Base-by-base conservation (phyloP, 1,140 invertebrate genomes). In the Drosophila ficusphila region DNA sequence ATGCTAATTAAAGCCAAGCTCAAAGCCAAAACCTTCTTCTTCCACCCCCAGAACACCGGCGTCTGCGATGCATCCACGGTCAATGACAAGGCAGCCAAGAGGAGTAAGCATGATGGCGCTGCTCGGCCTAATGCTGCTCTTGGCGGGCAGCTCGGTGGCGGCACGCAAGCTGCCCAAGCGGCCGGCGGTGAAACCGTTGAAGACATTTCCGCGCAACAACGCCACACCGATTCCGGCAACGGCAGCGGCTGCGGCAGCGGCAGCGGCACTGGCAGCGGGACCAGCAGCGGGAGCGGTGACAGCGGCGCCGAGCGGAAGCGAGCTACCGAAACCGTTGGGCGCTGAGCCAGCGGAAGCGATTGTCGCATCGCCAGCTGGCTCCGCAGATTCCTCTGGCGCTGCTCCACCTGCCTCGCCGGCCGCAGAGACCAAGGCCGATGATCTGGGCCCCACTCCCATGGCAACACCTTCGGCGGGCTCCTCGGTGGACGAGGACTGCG, bases 281-380 rank as follows among this genome's bases (percentile, higher is more conserved):
- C n/a, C n/a, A n/a, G n/a, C 58, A 68, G 57, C 76, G 70, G 74
- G 52, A 64, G 52, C 75, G 42, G 51, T 39, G n/a, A 52, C 54
- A 56, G 57, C 62, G 39, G 53, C 65, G 47, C 52, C 34, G 48
- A 95, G 95, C 72, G 95, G 96, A 90, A 96, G 96, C 88, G 95
- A 96, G 90, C 94, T 95, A 44, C 69, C 69, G 53, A 73, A 98
- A 93, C 93, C 98, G 60, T 95, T 97, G 76, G 97, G 41, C 97
- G 69, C 46, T 73, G 73, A 60, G 34, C 27, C 72, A 76, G 69
- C 69, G 69, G 69, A 73, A 73, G 68, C 64, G 61, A 67, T 68
- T 68, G 64, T 52, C 44, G 64, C 61, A 64, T 61, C 73, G 44
- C 79, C 79, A 31, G 48, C 71, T 27, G 39, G 67, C 18, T 54